These are phyloP conservation scores for Tauraco hartlaubi DNA, from an alignment of 2,797 vertebrate species.

Conservation along the genomic window DNA sequence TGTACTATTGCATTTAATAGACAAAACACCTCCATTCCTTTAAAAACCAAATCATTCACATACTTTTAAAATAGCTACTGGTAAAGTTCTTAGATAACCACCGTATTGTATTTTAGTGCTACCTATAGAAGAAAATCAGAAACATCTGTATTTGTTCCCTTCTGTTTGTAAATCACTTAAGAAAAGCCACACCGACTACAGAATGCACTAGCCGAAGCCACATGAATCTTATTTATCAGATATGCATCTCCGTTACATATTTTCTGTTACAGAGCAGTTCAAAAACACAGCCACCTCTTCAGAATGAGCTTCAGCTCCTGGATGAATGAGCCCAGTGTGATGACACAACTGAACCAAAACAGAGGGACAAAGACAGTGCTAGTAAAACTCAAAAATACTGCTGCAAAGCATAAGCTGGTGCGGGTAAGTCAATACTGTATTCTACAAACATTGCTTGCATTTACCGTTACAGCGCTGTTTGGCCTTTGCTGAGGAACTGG, in stretches of 20 bases:
- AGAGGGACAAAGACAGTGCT: not conserved
- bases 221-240: not conserved
- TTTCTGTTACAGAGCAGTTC: not conserved
- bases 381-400: not conserved
- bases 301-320: not conserved
- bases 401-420: not conserved
- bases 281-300: not conserved
- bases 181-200: not conserved
- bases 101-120: not conserved
- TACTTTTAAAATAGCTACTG: not conserved
- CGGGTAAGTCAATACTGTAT: not conserved
- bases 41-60: not conserved
- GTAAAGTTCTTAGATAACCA: not conserved
- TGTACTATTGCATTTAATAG: not conserved
- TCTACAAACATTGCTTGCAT: not conserved
- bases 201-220: not conserved
- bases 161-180: not conserved
- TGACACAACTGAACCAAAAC: not conserved
- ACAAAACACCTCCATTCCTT: not conserved
- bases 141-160: not conserved
- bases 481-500: not conserved
- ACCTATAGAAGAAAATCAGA: not conserved
- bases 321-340: not conserved
- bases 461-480: not conserved
- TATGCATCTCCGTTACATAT: not conserved